Percentiles rank a stretch among this genome's conserved stretches.
Evolutionary conservation across 2,113 vertebrate species (phyloP).

Genomic region (Grantiella picta): DNA sequence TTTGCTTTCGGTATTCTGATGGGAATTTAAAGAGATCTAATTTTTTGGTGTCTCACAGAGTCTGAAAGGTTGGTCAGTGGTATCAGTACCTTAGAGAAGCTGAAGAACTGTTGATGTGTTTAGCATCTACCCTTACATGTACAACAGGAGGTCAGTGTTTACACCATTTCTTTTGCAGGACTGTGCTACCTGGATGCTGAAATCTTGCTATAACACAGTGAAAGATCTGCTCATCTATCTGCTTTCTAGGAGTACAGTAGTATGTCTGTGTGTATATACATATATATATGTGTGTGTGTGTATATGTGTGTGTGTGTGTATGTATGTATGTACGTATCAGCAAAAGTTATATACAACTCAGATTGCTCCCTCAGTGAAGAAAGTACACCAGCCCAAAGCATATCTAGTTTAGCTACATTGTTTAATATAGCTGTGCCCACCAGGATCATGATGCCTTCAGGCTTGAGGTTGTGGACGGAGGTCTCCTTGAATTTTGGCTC

Average conservation of each 20-base stretch:
- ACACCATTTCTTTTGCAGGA: background rate
- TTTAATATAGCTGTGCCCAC: background rate
- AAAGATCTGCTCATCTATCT: background rate
- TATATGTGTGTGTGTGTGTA: background rate
- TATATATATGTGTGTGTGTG: too few species aligned
- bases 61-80: background rate
- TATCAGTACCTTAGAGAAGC: background rate
- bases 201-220: background rate
- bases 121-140: background rate
- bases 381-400: background rate
- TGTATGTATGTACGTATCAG: background rate
- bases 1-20: background rate
- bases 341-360: background rate
- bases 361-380: background rate
- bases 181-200: background rate
- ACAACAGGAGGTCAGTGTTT: background rate
- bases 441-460: rapidly evolving
- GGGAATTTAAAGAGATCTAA: background rate
- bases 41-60: background rate
- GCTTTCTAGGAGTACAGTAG: background rate
- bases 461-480: background rate
- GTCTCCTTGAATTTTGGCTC: background rate
- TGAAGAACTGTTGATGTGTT: background rate
- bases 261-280: too few species aligned
- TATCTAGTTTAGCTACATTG: background rate